Evolutionary conservation across 2,888 invertebrate genomes (phyloP), one percentile per base, ranked within the genome.

Genomic region (Drosophila paramelanica): DNA sequence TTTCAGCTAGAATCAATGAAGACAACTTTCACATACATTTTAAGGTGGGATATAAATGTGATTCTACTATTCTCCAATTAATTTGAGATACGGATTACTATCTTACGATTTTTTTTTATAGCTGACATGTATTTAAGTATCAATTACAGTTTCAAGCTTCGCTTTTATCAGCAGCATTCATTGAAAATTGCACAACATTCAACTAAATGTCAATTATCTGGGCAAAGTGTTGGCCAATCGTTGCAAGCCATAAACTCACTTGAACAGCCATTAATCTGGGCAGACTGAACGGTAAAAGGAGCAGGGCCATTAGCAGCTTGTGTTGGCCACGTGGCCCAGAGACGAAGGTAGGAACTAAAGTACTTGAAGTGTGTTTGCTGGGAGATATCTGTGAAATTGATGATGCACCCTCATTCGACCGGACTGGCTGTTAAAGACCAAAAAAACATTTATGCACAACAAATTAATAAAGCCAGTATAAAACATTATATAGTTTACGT

Each of bases 321-420:
- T 64, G 56, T 10, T 65, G 52, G 49, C 5, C 39, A 53, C 45
- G 6, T 46, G 36, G 17, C 5, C 23, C 13, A n/a, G 5, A 23
- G 17, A 11, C 4, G 13, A 47, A 41, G 36, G 31, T 14, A 17
- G 39, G 13, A 31, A n/a, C 14, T 38, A 38, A 45, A 58, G 41
- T 43, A 33, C 50, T 17, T 14, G n/a, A 20, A 42, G 67, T 58
- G 61, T 71, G 43, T 65, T 56, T 72, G 62, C 72, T 57, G 27
- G 64, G 39, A 61, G 82, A 72, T 85, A 78, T 67, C 71, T 25
- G 62, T 10, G 38, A 69, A 78, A 85, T 82, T 78, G 78, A 80
- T 78, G 83, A 85, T 82, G 67, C 56, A 14, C 23, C 23, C 23
- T 7, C 33, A 14, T 33, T 58, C 42, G 56, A 33, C 38, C 53